These are phyloP conservation scores for Terrapene triunguis DNA, from an alignment of 2,113 vertebrate species.

Conservation along the genomic window DNA sequence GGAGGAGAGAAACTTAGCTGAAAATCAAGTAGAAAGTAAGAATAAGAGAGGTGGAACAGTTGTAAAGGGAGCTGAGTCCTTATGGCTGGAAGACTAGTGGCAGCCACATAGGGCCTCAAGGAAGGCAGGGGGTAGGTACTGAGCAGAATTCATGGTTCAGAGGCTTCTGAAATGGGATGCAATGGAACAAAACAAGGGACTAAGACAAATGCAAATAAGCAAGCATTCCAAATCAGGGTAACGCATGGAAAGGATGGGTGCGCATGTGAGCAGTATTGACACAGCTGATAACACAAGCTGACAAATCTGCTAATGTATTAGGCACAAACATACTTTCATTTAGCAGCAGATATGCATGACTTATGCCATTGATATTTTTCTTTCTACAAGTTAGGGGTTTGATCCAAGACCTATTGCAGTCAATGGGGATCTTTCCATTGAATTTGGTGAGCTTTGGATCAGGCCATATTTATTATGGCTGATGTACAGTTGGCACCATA, in stretches of 20 bases:
- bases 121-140: not conserved
- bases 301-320: constrained; percentile 5
- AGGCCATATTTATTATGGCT: not conserved
- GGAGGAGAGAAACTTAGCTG: not conserved
- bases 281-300: not conserved
- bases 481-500: not conserved
- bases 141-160: not conserved
- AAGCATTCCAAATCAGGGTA: not conserved
- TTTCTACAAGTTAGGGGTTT: not conserved
- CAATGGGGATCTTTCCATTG: not conserved
- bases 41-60: not conserved
- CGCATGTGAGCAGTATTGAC: not conserved
- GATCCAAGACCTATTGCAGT: constrained; percentile 9
- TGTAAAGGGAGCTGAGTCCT: not conserved
- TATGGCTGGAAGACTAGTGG: not conserved
- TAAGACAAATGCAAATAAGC: not conserved
- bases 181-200: not conserved
- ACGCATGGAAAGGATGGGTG: not conserved
- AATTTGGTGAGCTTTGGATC: not conserved
- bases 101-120: not conserved
- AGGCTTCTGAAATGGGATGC: not conserved
- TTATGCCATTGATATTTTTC: not conserved
- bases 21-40: not conserved
- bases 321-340: constrained; percentile 22
- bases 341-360: not conserved